Percentiles rank a stretch among this genome's conserved stretches.
These are phyloP conservation scores for Cranoglanis bouderius DNA, from an alignment of 2,113 vertebrate species.

Conservation along the genomic window DNA sequence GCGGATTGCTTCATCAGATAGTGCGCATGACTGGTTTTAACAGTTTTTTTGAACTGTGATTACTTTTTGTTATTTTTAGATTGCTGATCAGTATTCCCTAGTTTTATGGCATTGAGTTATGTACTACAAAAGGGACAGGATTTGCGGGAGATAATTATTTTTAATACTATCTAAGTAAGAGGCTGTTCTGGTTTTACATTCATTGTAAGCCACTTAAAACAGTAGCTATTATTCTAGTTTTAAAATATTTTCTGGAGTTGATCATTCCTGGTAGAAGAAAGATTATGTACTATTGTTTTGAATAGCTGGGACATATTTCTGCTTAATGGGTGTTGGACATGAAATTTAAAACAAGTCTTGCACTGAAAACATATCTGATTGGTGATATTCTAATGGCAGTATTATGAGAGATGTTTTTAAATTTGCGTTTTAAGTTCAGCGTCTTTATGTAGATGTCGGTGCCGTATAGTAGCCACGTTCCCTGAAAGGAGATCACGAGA, in stretches of 20 bases:
- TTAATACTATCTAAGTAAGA: constrained; percentile 44
- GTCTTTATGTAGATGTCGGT: constrained; percentile 53
- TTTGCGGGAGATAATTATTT: constrained; percentile 54
- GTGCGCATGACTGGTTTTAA: constrained; percentile 55
- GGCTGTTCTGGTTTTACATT: constrained; percentile 36
- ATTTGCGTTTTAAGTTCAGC: constrained; percentile 46
- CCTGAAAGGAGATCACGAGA: constrained; percentile 7
- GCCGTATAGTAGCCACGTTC: constrained; percentile 47
- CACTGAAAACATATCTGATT: constrained; percentile 61
- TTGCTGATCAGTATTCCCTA: constrained; percentile 76
- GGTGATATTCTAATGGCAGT: constrained; percentile 64
- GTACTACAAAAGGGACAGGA: constrained; percentile 62
- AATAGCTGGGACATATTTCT: constrained; percentile 58
- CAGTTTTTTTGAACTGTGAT: constrained; percentile 56
- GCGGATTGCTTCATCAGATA: constrained; percentile 36
- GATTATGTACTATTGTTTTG: constrained; percentile 41
- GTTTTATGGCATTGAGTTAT: constrained; percentile 65
- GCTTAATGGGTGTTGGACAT: constrained; percentile 53
- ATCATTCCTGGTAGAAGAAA: constrained; percentile 62
- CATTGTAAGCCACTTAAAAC: constrained; percentile 48
- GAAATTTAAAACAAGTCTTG: constrained; percentile 59
- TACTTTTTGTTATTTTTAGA: constrained; percentile 62
- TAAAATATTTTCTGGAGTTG: constrained; percentile 50
- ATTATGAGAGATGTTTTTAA: constrained; percentile 66
- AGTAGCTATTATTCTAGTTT: constrained; percentile 52